phyloP scores from a whole-genome alignment of 2,888 invertebrate genomes.

The Eucriotettix oculatus region DNA sequence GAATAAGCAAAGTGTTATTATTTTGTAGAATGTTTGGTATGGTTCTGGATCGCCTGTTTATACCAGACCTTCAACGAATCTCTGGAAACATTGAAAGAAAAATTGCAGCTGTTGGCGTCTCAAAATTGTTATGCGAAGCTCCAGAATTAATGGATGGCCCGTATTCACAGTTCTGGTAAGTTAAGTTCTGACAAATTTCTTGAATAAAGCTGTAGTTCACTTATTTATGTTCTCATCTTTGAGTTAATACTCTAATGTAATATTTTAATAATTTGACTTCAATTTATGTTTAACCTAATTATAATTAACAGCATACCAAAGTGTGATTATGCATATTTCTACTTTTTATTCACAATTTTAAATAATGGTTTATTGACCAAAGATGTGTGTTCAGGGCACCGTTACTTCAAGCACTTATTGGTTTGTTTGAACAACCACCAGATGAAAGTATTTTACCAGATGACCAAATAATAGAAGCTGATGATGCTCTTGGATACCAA shows the following conservation, averaged over 20 bases:
- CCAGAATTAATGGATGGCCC: slow-evolving; percentile 45
- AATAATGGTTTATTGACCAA: background rate
- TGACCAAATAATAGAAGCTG: slow-evolving; percentile 69
- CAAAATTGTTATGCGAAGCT: slow-evolving; percentile 66
- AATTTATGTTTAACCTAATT: too few species aligned
- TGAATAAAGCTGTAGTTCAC: too few species aligned
- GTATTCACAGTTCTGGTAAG: slow-evolving; percentile 40
- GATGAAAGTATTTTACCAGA: slow-evolving; percentile 65
- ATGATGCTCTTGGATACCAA: slow-evolving; percentile 74
- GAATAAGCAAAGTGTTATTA: slow-evolving; percentile 6
- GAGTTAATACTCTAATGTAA: too few species aligned
- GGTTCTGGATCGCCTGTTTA: slow-evolving; percentile 79
- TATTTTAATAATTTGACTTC: too few species aligned
- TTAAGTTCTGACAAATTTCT: background rate
- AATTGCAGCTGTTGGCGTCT: slow-evolving; percentile 80
- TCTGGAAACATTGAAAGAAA: slow-evolving; percentile 69
- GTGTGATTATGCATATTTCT: background rate
- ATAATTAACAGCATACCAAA: background rate
- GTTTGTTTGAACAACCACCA: slow-evolving; percentile 76
- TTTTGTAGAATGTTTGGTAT: slow-evolving; percentile 78
- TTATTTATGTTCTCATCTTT: too few species aligned
- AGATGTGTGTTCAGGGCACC: slow-evolving; percentile 3
- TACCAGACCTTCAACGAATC: slow-evolving; percentile 77
- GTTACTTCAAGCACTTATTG: slow-evolving; percentile 52
- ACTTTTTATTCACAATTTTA: background rate